Conservation (phyloP, 1,140 invertebrate genomes). For the Aphis gossypii region DNA sequence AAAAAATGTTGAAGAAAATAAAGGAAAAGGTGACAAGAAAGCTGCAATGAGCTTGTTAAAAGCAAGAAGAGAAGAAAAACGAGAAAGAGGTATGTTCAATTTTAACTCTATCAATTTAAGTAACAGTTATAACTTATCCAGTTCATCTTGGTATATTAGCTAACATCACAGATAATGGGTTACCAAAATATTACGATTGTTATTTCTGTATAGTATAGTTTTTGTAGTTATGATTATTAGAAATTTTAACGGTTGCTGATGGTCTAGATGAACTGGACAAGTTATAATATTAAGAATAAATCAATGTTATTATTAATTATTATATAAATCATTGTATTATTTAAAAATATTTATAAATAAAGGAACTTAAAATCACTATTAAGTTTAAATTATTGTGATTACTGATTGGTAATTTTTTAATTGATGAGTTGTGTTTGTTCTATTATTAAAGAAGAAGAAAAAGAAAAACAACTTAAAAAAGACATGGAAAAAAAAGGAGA, state of each 20-base stretch:
- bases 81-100: slow-evolving; percentile 68
- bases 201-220: too few species aligned
- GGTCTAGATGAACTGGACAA: too few species aligned
- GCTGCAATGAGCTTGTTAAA: slow-evolving; percentile 91
- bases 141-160: too few species aligned
- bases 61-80: slow-evolving; percentile 86
- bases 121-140: not conserved
- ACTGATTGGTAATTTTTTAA: not conserved
- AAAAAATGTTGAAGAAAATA: slow-evolving; percentile 87
- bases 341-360: not conserved
- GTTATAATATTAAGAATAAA: not conserved
- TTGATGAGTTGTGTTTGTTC: not conserved
- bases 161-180: too few species aligned
- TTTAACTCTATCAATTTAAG: not conserved
- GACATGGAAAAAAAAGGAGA: slow-evolving; percentile 68
- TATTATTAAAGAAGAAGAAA: slow-evolving; percentile 65
- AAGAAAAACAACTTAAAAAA: slow-evolving; percentile 69
- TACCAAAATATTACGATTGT: too few species aligned
- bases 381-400: not conserved
- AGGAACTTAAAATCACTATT: not conserved
- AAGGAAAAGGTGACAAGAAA: slow-evolving; percentile 83
- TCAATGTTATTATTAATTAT: not conserved
- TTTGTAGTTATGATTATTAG: too few species aligned
- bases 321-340: too few species aligned
- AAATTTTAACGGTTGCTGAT: too few species aligned